Evolutionary conservation across 2,113 vertebrate genomes (phyloP), one percentile per base, ranked within the genome.

Genomic region (Microcebus lehilahytsara): DNA sequence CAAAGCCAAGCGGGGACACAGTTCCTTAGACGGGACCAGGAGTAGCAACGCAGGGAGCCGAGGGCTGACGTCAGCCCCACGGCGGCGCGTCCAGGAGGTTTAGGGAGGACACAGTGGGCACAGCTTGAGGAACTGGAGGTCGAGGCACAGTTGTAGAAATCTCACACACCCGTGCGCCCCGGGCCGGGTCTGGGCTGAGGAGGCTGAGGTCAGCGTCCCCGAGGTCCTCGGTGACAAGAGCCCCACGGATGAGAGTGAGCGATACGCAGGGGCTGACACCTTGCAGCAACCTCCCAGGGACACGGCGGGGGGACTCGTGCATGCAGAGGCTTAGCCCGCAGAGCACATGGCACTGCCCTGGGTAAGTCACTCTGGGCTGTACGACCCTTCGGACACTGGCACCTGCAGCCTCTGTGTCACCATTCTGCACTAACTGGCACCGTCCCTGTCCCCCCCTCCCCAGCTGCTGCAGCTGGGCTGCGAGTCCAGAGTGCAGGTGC

Each of bases 251-350:
- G 56, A 40, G 25, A 37, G 9, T 40, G 27, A 16, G 80, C 0
- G 60, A 16, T 37, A 32, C 16, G 10, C 32, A 30, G 8, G n/a
- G 2, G 11, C 49, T 22, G 23, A 62, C 51, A 10, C 17, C 9
- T 32, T 12, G 81, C 32, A 13, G 72, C 3, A 32, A 25, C 46
- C 14, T 19, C 42, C 10, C 9, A 46, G 53, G 56, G 56, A 30
- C 3, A 0, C 0, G 1, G 71, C 37, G 5, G 62, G 34, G 53
- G 53, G n/a, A 56, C 0, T 0, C 0, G 0, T 19, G 69, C 17
- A 27, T 16, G 7, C 20, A 7, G 51, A n/a, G 30, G 56, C 3
- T n/a, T 7, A 5, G 34, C 42, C 23, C 17, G 11, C 4, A 27
- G 23, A 37, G 9, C 19, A 20, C 25, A 1, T 0, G 19, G 56